A percentile compares a stretch with the other conserved stretches of the same genome.
Conservation (phyloP, 2,797 vertebrate species). For the Chromis chromis region DNA sequence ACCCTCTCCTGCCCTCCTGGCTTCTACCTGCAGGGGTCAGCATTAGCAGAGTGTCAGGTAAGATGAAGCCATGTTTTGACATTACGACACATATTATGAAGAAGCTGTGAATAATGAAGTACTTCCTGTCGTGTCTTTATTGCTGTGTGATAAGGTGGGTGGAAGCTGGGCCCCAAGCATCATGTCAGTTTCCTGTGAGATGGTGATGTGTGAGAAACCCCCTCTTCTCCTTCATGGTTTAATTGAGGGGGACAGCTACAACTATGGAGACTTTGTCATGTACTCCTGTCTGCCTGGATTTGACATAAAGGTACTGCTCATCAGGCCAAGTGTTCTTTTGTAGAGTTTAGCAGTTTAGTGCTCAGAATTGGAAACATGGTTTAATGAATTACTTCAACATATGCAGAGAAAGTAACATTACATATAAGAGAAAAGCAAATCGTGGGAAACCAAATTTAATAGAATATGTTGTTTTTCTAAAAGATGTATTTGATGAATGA, state of each 20-base stretch:
- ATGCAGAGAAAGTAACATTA: background rate
- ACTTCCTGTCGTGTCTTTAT: background rate
- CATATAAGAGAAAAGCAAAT: too few relatives aligned
- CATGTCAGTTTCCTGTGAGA: conserved; percentile 86
- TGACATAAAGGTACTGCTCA: conserved; percentile 88
- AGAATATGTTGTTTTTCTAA: background rate
- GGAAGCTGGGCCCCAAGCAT: conserved; percentile 90
- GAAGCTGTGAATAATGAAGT: conserved; percentile 2
- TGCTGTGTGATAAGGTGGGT: conserved; percentile 80
- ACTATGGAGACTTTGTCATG: conserved; percentile 85
- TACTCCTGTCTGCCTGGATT: conserved; percentile 93
- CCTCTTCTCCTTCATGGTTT: conserved; percentile 85
- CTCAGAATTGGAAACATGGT: too few relatives aligned
- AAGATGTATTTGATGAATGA: background rate
- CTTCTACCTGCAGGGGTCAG: conserved; percentile 87
- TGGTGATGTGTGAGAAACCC: conserved; percentile 89
- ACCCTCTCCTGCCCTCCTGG: conserved; percentile 89
- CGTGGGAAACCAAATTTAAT: too few relatives aligned
- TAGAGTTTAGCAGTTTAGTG: too few relatives aligned
- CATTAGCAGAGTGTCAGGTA: conserved; percentile 90
- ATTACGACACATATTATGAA: background rate
- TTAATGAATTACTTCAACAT: background rate
- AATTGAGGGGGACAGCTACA: conserved; percentile 86
- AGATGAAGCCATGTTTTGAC: background rate
- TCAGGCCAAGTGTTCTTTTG: background rate